Evolutionary conservation across 2,888 invertebrate genomes (phyloP), one percentile per base, ranked within the genome.

Genomic region (Achlya flavicornis): DNA sequence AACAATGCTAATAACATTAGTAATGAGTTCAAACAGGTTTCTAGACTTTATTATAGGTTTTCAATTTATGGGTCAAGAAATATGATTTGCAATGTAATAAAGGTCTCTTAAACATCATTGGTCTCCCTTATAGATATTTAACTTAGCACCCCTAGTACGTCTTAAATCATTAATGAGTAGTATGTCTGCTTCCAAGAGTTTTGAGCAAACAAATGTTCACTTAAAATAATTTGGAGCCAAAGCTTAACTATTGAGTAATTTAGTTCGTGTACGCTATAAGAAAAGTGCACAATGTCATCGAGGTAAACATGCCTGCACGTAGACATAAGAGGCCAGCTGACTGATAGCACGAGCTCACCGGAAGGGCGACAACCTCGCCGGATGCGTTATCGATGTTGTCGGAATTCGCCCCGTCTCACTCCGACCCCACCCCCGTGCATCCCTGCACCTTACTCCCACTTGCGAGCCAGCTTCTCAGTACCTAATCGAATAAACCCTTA

Each of bases 351-450:
- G 77, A 88, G 80, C 76, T 73, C 64, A 76, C 77, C 87, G 92
- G 92, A 92, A 91, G 92, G 89, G 84, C 88, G 79, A 81, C 85
- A 85, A 88, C 90, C 91, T 80, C 87, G 75, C 88, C 89, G 90
- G 90, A 90, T 84, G 85, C 79, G 77, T 83, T 90, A 90, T 83
- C 86, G 75, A 69, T 63, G 67, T 66, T 68, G 46, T 61, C 67
- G 75, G 77, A 79, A 69, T 77, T 71, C 75, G 76, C 73, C 61
- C 63, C 68, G 64, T 46, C 46, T 61, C 66, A 8, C 53, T 10
- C 19, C 53, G 8, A 62, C 65, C 68, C 61, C 71, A 64, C 58
- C 61, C 38, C 60, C 69, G 64, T 65, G 61, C 61, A 12, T 58
- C 41, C 66, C 58, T 59, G 72, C 78, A 60, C 60, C 41, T 41